Evolutionary conservation across 23 tunicate genomes (phyloP), one percentile per base, ranked within the genome.

Genomic region (Trididemnum clinides): DNA sequence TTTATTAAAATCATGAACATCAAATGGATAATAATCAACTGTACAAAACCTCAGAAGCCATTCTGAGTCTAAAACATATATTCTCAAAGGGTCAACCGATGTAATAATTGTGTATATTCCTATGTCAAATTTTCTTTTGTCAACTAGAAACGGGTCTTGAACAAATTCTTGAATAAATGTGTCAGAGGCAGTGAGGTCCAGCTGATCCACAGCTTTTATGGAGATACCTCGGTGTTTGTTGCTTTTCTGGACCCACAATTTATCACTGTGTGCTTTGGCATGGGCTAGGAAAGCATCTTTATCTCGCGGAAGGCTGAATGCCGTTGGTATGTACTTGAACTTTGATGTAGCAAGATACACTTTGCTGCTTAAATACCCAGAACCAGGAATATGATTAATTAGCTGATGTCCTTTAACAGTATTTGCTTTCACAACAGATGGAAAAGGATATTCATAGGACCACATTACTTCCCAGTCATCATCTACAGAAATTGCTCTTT

Each of bases 101-200:
- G 99, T 95, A 10, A 95, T 91, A 20, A 95, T 82, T 23, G 99
- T 95, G 74, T 95, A 95, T 0, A 95, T 78, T 0, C 99, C 99
- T 44, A 95, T 90, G 64, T 95, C 99, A 86, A 95, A 95, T 69
- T 95, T 95, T 33, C 85, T 77, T 2, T 86, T 82, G 62, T 95
- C 92, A 19, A 95, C 76, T 6, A 95, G 34, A 35, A 82, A 86
- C 18, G 99, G 99, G 39, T 87, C 77, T 1, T 81, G 34, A 1
- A 95, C 84, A 71, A 90, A 86, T 50, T 90, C 91, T 62, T 95
- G 99, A 25, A 95, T 90, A 78, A 95, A 95, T 4, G 90, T 33
- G 33, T 95, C 81, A 27, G 90, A 31, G 0, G 97, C 90, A 62
- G 69, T 63, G 29, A 87, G 80, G 51, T 92, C 90, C 29, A 92